phyloP scores from a whole-genome alignment of 2,888 invertebrate species.

The Hylaea fasciaria region DNA sequence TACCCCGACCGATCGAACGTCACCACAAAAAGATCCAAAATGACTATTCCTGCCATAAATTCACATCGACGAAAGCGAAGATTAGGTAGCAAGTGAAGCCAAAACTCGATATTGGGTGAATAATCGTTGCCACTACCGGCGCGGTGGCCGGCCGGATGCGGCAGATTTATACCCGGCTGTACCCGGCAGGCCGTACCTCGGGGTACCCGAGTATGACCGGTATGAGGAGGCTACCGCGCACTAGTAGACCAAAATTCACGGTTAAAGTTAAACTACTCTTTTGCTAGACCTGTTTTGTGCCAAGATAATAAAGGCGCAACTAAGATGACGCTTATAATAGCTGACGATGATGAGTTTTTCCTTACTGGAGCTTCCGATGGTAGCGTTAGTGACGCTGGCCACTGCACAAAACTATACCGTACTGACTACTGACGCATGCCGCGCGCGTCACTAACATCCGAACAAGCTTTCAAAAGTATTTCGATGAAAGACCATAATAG shows the following conservation, averaged over 20 bases:
- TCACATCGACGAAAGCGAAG: conserved; percentile 75
- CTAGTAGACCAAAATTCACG: conserved; percentile 16
- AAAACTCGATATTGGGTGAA: conserved; percentile 85
- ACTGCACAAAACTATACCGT: too few species aligned
- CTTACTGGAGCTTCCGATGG: too few species aligned
- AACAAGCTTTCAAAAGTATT: too few species aligned
- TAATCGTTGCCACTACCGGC: conserved; percentile 84
- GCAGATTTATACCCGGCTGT: conserved; percentile 80
- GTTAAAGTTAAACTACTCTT: not conserved
- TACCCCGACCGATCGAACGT: conserved; percentile 14
- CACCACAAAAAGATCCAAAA: conserved; percentile 38
- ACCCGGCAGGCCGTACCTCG: conserved; percentile 48
- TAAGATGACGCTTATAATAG: too few species aligned
- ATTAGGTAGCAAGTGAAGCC: conserved; percentile 82
- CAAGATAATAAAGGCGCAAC: too few species aligned
- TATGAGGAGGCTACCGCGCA: conserved; percentile 16
- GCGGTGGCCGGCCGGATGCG: conserved; percentile 80
- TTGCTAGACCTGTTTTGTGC: too few species aligned
- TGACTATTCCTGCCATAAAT: conserved; percentile 64
- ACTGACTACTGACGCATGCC: too few species aligned
- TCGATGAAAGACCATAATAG: too few species aligned
- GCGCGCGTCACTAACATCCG: too few species aligned
- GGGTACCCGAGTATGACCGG: conserved; percentile 65
- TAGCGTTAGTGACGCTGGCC: too few species aligned
- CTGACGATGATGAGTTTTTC: too few species aligned